Percentiles rank a stretch among this genome's conserved stretches.
Conservation (phyloP, 2,888 invertebrate genomes). For the Ichneumon xanthorius region DNA sequence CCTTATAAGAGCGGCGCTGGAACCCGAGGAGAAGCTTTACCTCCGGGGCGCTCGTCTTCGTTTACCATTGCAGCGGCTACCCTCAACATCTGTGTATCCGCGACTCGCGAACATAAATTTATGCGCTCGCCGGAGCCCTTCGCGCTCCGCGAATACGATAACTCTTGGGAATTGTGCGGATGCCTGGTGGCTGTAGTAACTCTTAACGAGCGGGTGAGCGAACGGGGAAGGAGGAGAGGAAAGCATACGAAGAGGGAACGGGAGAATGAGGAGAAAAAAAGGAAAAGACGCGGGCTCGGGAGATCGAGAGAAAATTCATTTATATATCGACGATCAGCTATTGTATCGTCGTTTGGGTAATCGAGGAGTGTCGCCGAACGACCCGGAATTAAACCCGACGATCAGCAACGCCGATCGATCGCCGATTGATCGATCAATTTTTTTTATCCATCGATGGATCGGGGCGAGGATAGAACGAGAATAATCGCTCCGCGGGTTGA, state of each 20-base stretch:
- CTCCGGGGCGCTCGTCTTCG: conserved; percentile 28
- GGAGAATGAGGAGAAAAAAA: not conserved
- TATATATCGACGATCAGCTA: not conserved
- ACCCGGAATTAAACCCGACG: not conserved
- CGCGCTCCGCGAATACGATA: conserved; percentile 57
- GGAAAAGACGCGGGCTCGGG: not conserved
- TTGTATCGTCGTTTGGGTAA: not conserved
- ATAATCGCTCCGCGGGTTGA: too few relatives aligned
- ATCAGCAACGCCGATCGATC: too few relatives aligned
- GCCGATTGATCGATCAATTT: too few relatives aligned
- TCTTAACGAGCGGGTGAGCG: conserved; percentile 53
- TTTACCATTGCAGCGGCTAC: conserved; percentile 13
- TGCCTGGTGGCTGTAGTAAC: conserved; percentile 43
- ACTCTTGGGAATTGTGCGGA: conserved; percentile 59
- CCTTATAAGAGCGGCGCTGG: conserved; percentile 20
- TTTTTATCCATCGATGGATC: too few relatives aligned
- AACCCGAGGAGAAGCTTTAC: conserved; percentile 9
- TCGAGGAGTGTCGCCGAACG: not conserved
- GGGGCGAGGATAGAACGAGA: too few relatives aligned
- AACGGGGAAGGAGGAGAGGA: conserved; percentile 38
- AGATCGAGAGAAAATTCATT: not conserved
- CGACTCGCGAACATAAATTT: conserved; percentile 47
- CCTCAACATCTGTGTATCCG: conserved; percentile 32
- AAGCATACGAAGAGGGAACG: conserved; percentile 8
- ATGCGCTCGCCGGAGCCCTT: conserved; percentile 39